phyloP scores from a whole-genome alignment of 2,797 vertebrate genomes.

The Clarias platycephalus region DNA sequence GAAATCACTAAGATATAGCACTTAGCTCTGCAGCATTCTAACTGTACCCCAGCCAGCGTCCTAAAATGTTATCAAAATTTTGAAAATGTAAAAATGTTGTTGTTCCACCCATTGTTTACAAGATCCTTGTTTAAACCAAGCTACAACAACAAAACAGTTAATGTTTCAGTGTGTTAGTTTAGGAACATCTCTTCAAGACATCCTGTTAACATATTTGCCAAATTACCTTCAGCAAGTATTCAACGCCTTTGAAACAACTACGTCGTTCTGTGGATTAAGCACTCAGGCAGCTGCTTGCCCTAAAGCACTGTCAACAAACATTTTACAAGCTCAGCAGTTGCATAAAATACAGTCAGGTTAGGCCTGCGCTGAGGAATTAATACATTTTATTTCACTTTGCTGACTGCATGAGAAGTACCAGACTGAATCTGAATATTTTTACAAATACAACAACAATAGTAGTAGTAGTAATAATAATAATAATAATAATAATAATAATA shows the following conservation, averaged over 20 bases:
- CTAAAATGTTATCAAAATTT: not conserved
- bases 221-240: conserved; percentile 21
- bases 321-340: conserved; percentile 68
- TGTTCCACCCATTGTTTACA: not conserved
- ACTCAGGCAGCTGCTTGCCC: conserved; percentile 75
- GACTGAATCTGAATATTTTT: not conserved
- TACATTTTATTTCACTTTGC: not conserved
- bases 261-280: conserved; percentile 68
- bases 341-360: conserved; percentile 32
- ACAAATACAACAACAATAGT: not conserved
- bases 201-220: conserved; percentile 14
- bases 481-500: not conserved
- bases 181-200: not conserved
- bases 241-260: conserved; percentile 51
- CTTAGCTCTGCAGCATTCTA: not conserved
- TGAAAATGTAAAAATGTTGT: not conserved
- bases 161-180: conserved; percentile 2
- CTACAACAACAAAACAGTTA: not conserved
- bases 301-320: conserved; percentile 72
- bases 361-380: not conserved
- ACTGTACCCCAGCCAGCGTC: not conserved
- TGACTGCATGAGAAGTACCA: not conserved
- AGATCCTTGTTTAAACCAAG: not conserved
- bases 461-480: not conserved
- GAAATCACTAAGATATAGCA: not conserved